Evolutionary conservation across 2,888 invertebrate genomes (phyloP), one percentile per base, ranked within the genome.

Genomic region (Pardosa pseudoannulata): DNA sequence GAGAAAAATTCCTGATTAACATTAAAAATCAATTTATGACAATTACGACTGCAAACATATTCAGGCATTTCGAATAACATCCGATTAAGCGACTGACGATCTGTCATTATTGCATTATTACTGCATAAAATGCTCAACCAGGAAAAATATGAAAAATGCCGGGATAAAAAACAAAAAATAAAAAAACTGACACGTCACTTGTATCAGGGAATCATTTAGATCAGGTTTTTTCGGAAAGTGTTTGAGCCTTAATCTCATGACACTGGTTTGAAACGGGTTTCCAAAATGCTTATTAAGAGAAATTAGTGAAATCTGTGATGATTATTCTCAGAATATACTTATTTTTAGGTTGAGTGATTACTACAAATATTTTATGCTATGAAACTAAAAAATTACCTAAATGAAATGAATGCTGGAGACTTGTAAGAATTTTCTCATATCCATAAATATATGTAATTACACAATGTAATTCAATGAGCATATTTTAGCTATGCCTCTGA

Each of bases 21-120:
- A 83, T 83, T 39, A 56, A 67, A 27, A 83, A 72, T 83, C 83
- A 78, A 83, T 83, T 78, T 78, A 67, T n/a, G 73, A 83, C 78
- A 83, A 78, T 83, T 78, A 78, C 29, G 72, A 41, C 32, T 19
- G 71, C 46, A 82, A 82, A 82, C 76, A 72, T 72, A 82, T 76
- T 71, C 68, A 81, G 68, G 64, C 70, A 81, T 70, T 70, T 75
- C 76, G 13, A 74, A 67, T 23, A 74, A 41, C 68, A 56, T 56
- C 36, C 32, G 71, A 70, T 71, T 36, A 62, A 71, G 23, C 13
- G 67, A 13, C 46, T 32, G 65, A 36, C 67, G n/a, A 80, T 74
- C 67, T 73, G 80, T 73, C 67, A 80, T 80, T 80, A 73, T 36
- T 73, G 27, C 28, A 67, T 73, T 80, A 80, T 73, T 73, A 80